Conservation (phyloP, 1,140 invertebrate genomes). For the Matsumurasca onukii region DNA sequence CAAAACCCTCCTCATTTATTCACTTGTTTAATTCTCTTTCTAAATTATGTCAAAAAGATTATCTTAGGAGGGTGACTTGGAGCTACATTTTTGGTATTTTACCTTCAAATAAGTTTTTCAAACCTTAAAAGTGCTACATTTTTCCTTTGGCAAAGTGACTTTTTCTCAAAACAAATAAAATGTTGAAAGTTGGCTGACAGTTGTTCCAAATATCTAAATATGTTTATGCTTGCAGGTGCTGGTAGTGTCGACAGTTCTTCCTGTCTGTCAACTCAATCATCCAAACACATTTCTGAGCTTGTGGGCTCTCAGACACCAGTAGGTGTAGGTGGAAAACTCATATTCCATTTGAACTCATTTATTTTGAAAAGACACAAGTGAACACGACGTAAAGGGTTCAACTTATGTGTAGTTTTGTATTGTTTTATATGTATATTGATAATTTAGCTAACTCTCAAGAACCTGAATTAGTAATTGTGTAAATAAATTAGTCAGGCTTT, state of each 20-base stretch:
- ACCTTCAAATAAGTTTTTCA: no score
- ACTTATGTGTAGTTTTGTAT: no score
- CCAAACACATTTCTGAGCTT: conserved; percentile 43
- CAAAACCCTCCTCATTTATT: no score
- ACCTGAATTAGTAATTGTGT: background rate
- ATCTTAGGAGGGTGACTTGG: no score
- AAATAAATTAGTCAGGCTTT: background rate
- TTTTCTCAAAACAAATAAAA: conserved; percentile 55
- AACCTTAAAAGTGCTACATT: no score
- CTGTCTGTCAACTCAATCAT: conserved; percentile 66
- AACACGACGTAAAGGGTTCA: no score
- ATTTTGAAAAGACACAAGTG: background rate
- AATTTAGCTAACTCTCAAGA: background rate
- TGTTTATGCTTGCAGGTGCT: no score
- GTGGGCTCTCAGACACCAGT: conserved; percentile 41
- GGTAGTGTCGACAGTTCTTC: conserved; percentile 72
- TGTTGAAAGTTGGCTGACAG: conserved; percentile 55
- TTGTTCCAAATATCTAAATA: no score
- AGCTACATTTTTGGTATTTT: no score
- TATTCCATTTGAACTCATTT: conserved; percentile 12
- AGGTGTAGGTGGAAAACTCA: background rate
- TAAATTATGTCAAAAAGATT: no score
- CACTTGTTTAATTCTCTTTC: no score
- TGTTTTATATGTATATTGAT: no score
- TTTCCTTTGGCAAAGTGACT: conserved; percentile 57